These are phyloP conservation scores for Tautogolabrus adspersus DNA, from an alignment of 2,113 vertebrate genomes.

Conservation along the genomic window DNA sequence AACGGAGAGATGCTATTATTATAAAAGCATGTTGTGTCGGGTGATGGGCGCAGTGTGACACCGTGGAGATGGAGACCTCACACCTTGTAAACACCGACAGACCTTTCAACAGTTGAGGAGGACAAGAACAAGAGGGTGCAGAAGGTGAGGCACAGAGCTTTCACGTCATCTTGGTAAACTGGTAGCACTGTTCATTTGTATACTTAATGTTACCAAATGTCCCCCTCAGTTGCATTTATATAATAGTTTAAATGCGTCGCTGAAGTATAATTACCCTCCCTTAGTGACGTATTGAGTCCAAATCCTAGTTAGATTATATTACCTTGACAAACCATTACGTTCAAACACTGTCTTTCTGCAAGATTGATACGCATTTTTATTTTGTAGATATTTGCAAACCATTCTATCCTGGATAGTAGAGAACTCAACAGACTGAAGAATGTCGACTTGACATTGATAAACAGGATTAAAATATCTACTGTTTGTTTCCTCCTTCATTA, in stretches of 20 bases:
- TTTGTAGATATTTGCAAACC: background rate
- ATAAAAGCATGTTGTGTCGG: slow-evolving; percentile 72
- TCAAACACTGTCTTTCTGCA: background rate
- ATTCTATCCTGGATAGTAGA: background rate
- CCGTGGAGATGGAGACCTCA: slow-evolving; percentile 63
- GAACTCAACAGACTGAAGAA: background rate
- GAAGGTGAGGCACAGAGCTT: slow-evolving; percentile 12
- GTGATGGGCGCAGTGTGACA: slow-evolving; percentile 65
- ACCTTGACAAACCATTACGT: background rate
- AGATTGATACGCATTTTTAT: too few relatives aligned
- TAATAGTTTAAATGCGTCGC: background rate
- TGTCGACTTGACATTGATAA: too few relatives aligned
- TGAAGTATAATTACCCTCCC: background rate
- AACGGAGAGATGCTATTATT: slow-evolving; percentile 74
- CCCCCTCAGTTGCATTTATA: background rate
- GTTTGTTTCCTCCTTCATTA: too few relatives aligned
- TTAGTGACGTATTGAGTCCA: background rate
- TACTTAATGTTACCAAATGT: background rate
- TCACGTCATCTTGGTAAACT: background rate
- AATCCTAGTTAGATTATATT: background rate
- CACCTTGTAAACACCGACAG: slow-evolving; percentile 75
- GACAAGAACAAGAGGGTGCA: slow-evolving; percentile 34
- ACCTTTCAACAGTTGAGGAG: slow-evolving; percentile 66
- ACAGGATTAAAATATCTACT: too few relatives aligned
- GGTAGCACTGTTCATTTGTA: slow-evolving; percentile 1